Percentiles rank a stretch among this genome's conserved stretches.
Conservation (phyloP, 2,888 invertebrate genomes). For the Noctua pronuba region DNA sequence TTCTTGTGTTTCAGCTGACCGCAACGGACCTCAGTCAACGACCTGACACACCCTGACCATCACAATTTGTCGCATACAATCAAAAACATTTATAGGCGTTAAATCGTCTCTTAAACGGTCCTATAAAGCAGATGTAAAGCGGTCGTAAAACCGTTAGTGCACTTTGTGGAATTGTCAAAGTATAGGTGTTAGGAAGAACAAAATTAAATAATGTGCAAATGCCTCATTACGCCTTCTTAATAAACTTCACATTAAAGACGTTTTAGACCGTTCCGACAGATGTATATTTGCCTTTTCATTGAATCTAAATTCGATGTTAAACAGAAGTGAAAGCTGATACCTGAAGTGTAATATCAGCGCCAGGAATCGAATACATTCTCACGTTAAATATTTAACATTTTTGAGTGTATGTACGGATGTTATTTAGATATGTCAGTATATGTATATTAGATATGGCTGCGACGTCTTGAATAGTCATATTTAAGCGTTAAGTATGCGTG, state of each 20-base stretch:
- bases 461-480: conserved; percentile 84
- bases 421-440: conserved; percentile 72
- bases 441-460: conserved; percentile 72
- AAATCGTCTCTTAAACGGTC: conserved; percentile 82
- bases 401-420: conserved; percentile 55
- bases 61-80: conserved; percentile 82
- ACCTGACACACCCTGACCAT: conserved; percentile 81
- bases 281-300: conserved; percentile 35
- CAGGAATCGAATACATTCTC: conserved; percentile 54
- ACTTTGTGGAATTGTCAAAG: conserved; percentile 79
- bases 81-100: conserved; percentile 85
- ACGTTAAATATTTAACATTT: conserved; percentile 65
- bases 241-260: conserved; percentile 37
- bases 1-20: conserved; percentile 87
- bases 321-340: conserved; percentile 50
- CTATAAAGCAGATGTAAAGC: conserved; percentile 82
- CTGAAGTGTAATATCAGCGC: conserved; percentile 45
- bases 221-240: conserved; percentile 42
- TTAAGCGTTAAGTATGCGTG: conserved; percentile 87
- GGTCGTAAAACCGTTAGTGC: conserved; percentile 81
- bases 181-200: conserved; percentile 51
- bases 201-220: conserved; percentile 57
- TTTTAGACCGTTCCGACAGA: conserved; percentile 9
- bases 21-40: conserved; percentile 82
- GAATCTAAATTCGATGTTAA: conserved; percentile 28